Conservation (phyloP, 2,113 vertebrate genomes). For the Rhinoptilus africanus region DNA sequence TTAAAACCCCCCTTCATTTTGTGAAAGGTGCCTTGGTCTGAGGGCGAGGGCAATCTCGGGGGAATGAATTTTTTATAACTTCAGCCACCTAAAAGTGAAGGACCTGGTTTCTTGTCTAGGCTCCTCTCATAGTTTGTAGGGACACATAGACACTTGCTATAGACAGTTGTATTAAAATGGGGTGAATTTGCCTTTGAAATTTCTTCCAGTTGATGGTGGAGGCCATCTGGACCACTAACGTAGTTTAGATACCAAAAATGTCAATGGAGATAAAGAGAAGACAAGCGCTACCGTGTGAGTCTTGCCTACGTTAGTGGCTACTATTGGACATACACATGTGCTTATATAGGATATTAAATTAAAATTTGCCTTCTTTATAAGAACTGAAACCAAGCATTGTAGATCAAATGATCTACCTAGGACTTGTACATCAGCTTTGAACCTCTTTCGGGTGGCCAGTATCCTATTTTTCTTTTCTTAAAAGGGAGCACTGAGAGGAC, state of each 20-base stretch:
- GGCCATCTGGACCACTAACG: not conserved
- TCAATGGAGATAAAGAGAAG: not conserved
- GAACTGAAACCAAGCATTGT: not conserved
- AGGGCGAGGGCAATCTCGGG: not conserved
- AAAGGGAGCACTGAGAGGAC: too few species aligned
- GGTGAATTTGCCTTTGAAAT: not conserved
- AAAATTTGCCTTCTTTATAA: too few species aligned
- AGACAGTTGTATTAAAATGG: not conserved
- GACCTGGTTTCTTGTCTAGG: not conserved
- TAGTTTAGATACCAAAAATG: not conserved
- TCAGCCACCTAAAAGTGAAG: not conserved
- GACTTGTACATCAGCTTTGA: not conserved
- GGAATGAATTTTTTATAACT: not conserved
- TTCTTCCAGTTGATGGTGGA: not conserved
- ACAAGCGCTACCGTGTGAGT: fast-evolving
- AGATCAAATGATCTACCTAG: not conserved
- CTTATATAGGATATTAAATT: not conserved
- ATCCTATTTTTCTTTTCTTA: not conserved
- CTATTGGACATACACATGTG: not conserved
- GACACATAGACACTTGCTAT: not conserved
- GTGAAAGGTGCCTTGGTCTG: not conserved
- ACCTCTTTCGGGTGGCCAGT: not conserved
- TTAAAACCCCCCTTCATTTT: not conserved
- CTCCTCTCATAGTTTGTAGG: not conserved
- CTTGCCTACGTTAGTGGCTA: not conserved